Evolutionary conservation across 2,113 vertebrate genomes (phyloP), one percentile per base, ranked within the genome.

Genomic region (Trematocara stigmaticum): DNA sequence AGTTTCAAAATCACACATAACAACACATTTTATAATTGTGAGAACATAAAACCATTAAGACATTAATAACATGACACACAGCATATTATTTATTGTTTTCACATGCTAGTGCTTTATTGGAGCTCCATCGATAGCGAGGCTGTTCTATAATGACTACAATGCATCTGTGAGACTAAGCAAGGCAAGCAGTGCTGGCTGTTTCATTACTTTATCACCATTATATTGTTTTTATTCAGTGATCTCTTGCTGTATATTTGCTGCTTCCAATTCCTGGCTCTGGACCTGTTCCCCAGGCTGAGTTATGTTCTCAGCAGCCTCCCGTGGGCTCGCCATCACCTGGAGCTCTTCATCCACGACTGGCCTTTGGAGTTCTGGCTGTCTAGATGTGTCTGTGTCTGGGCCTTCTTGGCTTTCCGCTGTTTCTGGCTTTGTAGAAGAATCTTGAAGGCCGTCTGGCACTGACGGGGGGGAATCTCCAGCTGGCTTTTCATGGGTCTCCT

Each of bases 101-200:
- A 53, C 10, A 89, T 80, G 69, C 79, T 83, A 7, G 49, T 80
- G 81, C 80, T 94, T 94, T 93, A 93, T 91, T 95, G 81, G 86
- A 78, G 86, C 88, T 87, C 76, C 87, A 87, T 79, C 83, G 12
- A 64, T 55, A 45, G 55, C 35, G 20, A 5, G 69, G 40, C 18
- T 76, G 12, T 55, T 79, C 6, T 2, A 40, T n/a, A 55, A 4
- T 9, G 31, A 11, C 29, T 64, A 56, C 69, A 78, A 78, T 23
- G 86, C 79, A 20, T 83, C 38, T 34, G 10, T 10, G 34, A 83
- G 80, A 56, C 35, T 74, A 79, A 56, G 80, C 34, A 15, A 42
- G 82, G 29, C 40, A 42, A 90, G 80, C 52, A 13, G 13, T 3
- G 85, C 84, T n/a, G 59, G 71, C 34, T 31, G 10, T 34, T 78